Evolutionary conservation across 2,888 invertebrate genomes (phyloP).

Genomic region (Andrena haemorrhoa): DNA sequence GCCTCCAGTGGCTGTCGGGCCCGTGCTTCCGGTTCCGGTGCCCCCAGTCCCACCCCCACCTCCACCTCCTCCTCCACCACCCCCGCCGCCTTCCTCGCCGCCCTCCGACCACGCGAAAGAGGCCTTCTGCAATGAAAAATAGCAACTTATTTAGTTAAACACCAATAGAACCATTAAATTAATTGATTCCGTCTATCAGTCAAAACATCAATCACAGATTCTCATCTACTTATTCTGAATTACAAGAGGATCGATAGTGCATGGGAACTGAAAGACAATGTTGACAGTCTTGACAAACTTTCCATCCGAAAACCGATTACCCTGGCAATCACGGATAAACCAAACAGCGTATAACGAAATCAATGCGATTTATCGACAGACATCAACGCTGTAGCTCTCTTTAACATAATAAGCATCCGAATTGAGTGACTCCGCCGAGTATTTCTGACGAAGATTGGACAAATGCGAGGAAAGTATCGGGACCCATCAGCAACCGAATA

Average conservation of each 20-base stretch:
- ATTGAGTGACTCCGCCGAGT: too few relatives aligned
- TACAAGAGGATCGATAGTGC: too few relatives aligned
- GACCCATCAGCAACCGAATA: too few relatives aligned
- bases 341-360: not conserved
- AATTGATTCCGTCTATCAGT: too few relatives aligned
- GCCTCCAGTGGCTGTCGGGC: conserved; percentile 80
- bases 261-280: too few relatives aligned
- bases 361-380: conserved; percentile 11
- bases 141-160: conserved; percentile 12
- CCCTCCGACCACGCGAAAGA: conserved; percentile 86
- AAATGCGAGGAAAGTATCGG: too few relatives aligned
- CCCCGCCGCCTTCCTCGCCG: conserved; percentile 85
- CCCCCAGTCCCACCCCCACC: conserved; percentile 85
- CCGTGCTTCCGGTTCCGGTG: conserved; percentile 86
- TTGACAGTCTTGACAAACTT: too few relatives aligned
- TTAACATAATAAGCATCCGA: conserved; percentile 1
- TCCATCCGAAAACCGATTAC: not conserved
- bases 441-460: too few relatives aligned
- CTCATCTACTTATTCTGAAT: too few relatives aligned
- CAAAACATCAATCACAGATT: too few relatives aligned
- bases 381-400: not conserved
- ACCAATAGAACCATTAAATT: not conserved
- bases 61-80: conserved; percentile 84
- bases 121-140: conserved; percentile 84
- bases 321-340: not conserved